phyloP scores from a whole-genome alignment of 1,140 invertebrate species.

The Dreissena rostriformis region DNA sequence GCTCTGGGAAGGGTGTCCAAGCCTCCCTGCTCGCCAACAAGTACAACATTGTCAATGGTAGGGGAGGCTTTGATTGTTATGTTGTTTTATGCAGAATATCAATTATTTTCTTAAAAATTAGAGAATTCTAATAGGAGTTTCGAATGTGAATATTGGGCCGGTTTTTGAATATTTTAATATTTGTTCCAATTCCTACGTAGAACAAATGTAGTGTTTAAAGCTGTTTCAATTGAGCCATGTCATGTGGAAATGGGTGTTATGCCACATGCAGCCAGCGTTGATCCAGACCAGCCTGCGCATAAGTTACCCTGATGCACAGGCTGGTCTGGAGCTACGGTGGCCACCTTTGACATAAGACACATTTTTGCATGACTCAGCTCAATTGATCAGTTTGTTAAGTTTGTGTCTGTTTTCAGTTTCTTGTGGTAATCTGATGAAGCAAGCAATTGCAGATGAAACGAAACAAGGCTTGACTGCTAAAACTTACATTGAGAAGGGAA shows the following conservation, averaged over 20 bases:
- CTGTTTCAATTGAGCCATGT: too few relatives aligned
- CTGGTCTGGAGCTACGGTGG: neutral
- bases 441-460: slow-evolving; percentile 79
- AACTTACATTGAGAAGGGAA: slow-evolving; percentile 75
- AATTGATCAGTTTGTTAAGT: neutral
- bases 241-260: too few relatives aligned
- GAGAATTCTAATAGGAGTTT: too few relatives aligned
- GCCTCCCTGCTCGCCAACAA: slow-evolving; percentile 79
- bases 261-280: too few relatives aligned
- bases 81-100: too few relatives aligned
- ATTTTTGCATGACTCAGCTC: neutral
- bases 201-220: too few relatives aligned
- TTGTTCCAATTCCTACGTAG: too few relatives aligned
- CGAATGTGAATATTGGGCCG: too few relatives aligned
- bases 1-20: slow-evolving; percentile 79
- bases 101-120: too few relatives aligned
- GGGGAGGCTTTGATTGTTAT: slow-evolving; percentile 5
- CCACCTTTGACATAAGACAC: neutral
- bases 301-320: too few relatives aligned
- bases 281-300: too few relatives aligned
- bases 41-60: slow-evolving; percentile 81
- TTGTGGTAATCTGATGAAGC: slow-evolving; percentile 79
- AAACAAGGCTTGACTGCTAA: slow-evolving; percentile 77
- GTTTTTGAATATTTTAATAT: too few relatives aligned
- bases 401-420: slow-evolving; percentile 71